Evolutionary conservation across 2,113 vertebrate genomes (phyloP).

Genomic region (Panthera leo): DNA sequence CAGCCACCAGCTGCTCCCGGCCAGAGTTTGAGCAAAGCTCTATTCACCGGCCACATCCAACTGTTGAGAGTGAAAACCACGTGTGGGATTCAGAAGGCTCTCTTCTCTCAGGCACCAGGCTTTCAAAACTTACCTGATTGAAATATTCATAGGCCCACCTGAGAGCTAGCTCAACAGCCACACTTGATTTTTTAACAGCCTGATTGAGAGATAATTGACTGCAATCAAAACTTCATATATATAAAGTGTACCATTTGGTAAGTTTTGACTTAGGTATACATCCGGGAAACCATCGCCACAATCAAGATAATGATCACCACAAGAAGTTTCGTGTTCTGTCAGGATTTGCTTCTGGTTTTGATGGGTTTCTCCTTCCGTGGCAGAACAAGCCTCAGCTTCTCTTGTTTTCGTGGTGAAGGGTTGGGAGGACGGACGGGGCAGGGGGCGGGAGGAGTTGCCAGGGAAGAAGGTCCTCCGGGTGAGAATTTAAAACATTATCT

Average conservation of each 20-base stretch:
- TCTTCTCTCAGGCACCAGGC: neutral
- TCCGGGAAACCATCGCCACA: neutral
- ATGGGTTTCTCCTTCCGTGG: neutral
- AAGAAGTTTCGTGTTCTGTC: neutral
- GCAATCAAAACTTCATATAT: fast-evolving
- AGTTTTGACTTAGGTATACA: neutral
- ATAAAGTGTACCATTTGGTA: fast-evolving
- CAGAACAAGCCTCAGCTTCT: neutral
- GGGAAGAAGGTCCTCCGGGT: neutral
- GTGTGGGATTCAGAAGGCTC: neutral
- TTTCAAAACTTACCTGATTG: neutral
- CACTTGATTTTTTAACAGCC: neutral
- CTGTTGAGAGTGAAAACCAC: neutral
- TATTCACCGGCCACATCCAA: no score
- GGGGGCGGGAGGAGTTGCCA: neutral
- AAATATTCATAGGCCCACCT: neutral
- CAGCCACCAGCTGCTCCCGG: neutral
- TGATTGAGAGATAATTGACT: neutral
- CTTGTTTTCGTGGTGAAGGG: neutral
- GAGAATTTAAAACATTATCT: no score
- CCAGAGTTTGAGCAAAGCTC: neutral
- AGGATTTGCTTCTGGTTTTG: neutral
- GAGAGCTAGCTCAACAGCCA: neutral
- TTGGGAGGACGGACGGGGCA: no score
- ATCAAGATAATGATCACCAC: neutral